A percentile compares a stretch with the other conserved stretches of the same genome.
These are phyloP conservation scores for Aethes cnicana DNA, from an alignment of 2,888 invertebrate genomes.

Conservation along the genomic window DNA sequence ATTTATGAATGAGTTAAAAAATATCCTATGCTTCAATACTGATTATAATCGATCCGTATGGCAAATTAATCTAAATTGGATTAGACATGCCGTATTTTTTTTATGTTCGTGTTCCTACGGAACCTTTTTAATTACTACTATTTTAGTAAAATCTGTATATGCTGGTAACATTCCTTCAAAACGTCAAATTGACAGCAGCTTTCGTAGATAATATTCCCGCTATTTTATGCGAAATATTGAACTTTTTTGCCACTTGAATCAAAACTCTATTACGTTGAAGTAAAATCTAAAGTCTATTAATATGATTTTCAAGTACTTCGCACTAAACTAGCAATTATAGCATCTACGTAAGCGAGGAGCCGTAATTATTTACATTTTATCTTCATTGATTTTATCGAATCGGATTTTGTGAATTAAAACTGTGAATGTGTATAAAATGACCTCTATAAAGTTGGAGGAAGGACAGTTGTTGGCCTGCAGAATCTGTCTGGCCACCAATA, in stretches of 20 bases:
- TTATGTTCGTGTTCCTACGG: too few species aligned
- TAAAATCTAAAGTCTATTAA: constrained; percentile 1
- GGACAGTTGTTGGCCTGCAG: constrained; percentile 28
- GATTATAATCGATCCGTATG: too few species aligned
- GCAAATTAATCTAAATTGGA: too few species aligned
- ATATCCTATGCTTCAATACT: too few species aligned
- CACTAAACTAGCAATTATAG: not conserved
- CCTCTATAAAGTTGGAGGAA: constrained; percentile 9
- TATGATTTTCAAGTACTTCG: too few species aligned
- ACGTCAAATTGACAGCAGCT: constrained; percentile 2
- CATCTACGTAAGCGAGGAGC: constrained; percentile 6
- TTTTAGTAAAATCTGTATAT: not conserved
- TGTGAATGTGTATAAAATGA: constrained; percentile 4
- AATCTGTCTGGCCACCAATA: constrained; percentile 29
- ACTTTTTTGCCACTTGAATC: too few species aligned
- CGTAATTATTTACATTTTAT: constrained; percentile 8
- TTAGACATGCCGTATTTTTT: too few species aligned
- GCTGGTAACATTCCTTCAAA: not conserved
- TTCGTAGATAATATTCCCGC: not conserved
- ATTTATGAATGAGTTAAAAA: too few species aligned
- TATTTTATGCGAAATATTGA: not conserved
- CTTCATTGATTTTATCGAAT: constrained; percentile 5
- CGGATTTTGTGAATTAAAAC: constrained; percentile 1
- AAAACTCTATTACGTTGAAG: fast-evolving
- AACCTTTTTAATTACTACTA: too few species aligned